Percentiles rank a stretch among this genome's conserved stretches.
phyloP scores from a whole-genome alignment of 2,797 vertebrate genomes.

The Alauda arvensis region DNA sequence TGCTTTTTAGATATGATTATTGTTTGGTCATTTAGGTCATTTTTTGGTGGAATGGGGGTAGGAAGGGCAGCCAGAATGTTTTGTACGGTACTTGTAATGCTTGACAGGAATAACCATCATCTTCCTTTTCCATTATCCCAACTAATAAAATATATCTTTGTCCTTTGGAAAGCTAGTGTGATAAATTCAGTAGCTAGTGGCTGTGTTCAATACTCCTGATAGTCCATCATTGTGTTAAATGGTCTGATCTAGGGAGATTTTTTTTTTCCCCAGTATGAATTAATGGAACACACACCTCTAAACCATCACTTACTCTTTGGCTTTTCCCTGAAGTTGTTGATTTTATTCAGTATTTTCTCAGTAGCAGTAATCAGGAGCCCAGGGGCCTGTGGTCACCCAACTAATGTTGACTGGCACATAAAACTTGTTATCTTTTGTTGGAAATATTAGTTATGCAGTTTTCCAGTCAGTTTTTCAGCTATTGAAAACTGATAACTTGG shows the following conservation, averaged over 20 bases:
- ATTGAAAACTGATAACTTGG: background rate
- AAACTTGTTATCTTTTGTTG: background rate
- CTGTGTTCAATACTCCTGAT: background rate
- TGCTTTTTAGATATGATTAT: background rate
- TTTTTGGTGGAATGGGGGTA: background rate
- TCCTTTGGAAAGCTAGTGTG: background rate
- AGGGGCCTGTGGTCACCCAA: background rate
- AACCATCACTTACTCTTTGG: background rate
- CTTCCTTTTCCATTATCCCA: background rate
- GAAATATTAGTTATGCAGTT: background rate
- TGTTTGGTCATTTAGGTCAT: background rate
- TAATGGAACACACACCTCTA: background rate
- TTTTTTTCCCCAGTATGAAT: background rate
- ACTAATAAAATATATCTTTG: background rate
- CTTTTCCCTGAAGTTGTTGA: background rate
- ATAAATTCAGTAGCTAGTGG: background rate
- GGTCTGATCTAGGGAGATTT: background rate
- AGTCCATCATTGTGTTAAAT: background rate
- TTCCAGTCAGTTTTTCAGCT: background rate
- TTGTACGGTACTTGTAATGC: background rate
- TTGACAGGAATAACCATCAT: background rate
- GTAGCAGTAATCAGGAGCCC: background rate
- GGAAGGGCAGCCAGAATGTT: background rate
- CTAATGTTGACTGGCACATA: background rate
- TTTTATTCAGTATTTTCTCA: background rate